Percentiles rank a stretch among this genome's conserved stretches.
phyloP scores from a whole-genome alignment of 2,797 vertebrate genomes.

The Tokudaia muenninki region DNA sequence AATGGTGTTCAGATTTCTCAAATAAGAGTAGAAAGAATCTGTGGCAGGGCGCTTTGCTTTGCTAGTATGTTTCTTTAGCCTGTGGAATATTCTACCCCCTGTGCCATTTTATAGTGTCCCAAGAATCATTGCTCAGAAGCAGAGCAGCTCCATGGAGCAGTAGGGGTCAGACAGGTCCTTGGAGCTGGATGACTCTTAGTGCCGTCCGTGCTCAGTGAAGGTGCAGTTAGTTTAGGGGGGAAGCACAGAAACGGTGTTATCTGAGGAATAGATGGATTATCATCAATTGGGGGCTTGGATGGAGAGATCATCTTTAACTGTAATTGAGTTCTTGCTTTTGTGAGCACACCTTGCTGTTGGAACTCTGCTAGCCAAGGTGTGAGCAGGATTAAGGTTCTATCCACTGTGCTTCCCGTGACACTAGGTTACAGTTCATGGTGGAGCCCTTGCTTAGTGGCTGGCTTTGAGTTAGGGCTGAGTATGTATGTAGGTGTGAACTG shows the following conservation, averaged over 20 bases:
- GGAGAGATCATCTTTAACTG: neutral
- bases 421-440: neutral
- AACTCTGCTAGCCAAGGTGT: neutral
- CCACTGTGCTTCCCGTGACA: neutral
- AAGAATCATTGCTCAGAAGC: neutral
- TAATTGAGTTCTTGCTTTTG: conserved; percentile 21
- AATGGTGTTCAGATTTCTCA: conserved; percentile 55
- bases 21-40: conserved; percentile 29
- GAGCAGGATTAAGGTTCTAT: conserved; percentile 12
- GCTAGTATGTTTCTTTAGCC: conserved; percentile 8
- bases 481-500: neutral
- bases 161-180: conserved; percentile 35
- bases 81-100: neutral
- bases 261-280: neutral
- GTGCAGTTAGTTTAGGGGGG: conserved; percentile 61
- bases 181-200: conserved; percentile 6
- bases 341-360: neutral
- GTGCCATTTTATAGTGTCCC: neutral
- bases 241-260: neutral
- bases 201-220: conserved; percentile 8
- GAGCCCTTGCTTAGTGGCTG: neutral
- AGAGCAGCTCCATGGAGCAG: neutral
- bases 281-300: neutral
- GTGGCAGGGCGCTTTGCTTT: conserved; percentile 38
- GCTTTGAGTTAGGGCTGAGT: neutral